Evolutionary conservation across 2,113 vertebrate species (phyloP), one percentile per base, ranked within the genome.

Genomic region (Sterna hirundo): DNA sequence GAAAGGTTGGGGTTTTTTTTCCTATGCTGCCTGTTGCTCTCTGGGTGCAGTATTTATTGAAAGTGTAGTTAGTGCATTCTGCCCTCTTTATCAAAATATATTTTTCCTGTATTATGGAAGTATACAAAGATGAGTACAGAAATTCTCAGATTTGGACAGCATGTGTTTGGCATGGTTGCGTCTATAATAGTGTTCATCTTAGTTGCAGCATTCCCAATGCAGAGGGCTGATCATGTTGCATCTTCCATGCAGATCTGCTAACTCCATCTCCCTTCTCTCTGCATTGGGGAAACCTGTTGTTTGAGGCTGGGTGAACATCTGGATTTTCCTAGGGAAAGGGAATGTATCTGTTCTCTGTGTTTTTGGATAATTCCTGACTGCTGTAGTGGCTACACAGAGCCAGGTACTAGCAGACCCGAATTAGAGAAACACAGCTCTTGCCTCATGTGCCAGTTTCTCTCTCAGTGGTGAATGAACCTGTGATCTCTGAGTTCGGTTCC

Each of bases 381-480:
- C 2, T 0, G 0, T 22, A 47, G 27, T 57, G 36, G 52, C 64
- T 65, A 3, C 2, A 1, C 2, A 2, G 62, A 72, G 26, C 40
- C 80, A 77, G 6, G 32, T 83, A 13, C 29, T 30, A 64, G 29
- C 62, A 77, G 30, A 27, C 23, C 26, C 23, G 36, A 62, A 36
- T 66, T n/a, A 17, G n/a, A 65, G 69, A 68, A 66, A 57, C 32
- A 9, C 27, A 40, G 15, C 36, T 74, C 64, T 65, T 82, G 46
- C 38, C 27, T 66, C 25, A 34, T 2, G 11, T 49, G 21, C 6
- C 38, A 62, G 0, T 84, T 66, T 75, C 4, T 61, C 82, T 74
- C 30, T 34, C 36, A 21, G 17, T 22, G 34, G 14, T 87, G 30
- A 72, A 29, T 7, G 27, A 78, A 27, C 61, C 34, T 54, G 58